A percentile compares a stretch with the other conserved stretches of the same genome.
phyloP scores from a whole-genome alignment of 2,113 vertebrate genomes.

The Panthera tigris region DNA sequence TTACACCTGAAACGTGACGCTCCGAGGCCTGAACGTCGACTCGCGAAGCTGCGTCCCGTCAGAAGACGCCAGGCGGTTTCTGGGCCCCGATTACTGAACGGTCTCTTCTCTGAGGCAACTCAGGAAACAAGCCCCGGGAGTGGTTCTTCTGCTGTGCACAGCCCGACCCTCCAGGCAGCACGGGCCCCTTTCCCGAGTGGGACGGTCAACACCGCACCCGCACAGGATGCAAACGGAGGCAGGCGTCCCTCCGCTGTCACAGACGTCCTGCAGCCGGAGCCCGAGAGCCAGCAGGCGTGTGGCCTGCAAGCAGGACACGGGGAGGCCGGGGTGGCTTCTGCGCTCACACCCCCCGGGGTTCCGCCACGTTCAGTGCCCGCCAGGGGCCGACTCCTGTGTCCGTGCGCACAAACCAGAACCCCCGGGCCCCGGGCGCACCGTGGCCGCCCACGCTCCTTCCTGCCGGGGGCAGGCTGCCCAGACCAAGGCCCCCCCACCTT shows the following conservation, averaged over 20 bases:
- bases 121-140: neutral
- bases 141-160: no score
- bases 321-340: neutral
- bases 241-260: neutral
- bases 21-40: neutral
- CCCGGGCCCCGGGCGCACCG: neutral
- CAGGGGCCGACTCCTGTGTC: neutral
- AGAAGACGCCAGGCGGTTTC: neutral
- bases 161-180: no score
- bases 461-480: neutral
- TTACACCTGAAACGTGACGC: fast-evolving
- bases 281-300: neutral
- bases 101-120: neutral
- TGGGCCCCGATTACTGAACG: fast-evolving
- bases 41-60: neutral
- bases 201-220: neutral
- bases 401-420: neutral
- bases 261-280: neutral
- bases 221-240: fast-evolving
- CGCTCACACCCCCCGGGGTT: neutral
- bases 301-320: fast-evolving
- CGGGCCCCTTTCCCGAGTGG: neutral
- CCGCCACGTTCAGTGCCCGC: neutral
- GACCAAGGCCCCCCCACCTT: neutral
- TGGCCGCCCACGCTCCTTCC: neutral